Evolutionary conservation across 2,888 invertebrate genomes (phyloP), one percentile per base, ranked within the genome.

Genomic region (Leptinotarsa juncta): DNA sequence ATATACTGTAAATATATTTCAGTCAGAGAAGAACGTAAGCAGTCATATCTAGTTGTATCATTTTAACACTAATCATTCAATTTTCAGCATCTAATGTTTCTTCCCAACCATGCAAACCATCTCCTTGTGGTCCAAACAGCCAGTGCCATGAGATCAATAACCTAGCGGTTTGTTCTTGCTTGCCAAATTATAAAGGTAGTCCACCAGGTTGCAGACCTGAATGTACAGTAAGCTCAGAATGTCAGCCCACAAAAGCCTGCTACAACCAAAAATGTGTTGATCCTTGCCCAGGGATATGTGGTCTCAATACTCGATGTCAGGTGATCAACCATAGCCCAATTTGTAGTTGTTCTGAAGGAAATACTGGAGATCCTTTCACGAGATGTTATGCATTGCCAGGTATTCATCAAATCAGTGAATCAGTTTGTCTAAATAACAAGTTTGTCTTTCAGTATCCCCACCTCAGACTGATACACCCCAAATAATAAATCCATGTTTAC

Each of bases 181-280:
- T 93, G 73, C 91, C 92, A 69, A 90, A 90, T 51, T 94, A 94
- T 83, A 89, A 92, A 69, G 95, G 95, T n/a, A 89, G 91, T 70
- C 95, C 96, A 62, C 95, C 95, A 5, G 93, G 93, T 83, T 96
- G 96, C 85, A 91, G 93, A 77, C 95, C 95, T 2, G 96, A 96
- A 87, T 96, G 96, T 86, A 91, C 94, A 10, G 93, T 94, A 0
- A 95, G 95, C 83, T 91, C 94, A 4, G 95, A 96, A 85, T 96
- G 96, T 87, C 91, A 93, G 49, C 93, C 93, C 79, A 93, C 93
- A 83, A 92, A 92, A 84, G 95, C 95, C 12, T 96, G 96, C 84
- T 91, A 94, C 79, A 94, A 94, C 84, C 94, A 94, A 86, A 95
- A 94, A 87, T 96, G 96, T 83, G 90, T 90, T 49, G 94, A 96